These are phyloP conservation scores for Hecatera dysodea DNA, from an alignment of 2,888 invertebrate genomes.

Conservation along the genomic window DNA sequence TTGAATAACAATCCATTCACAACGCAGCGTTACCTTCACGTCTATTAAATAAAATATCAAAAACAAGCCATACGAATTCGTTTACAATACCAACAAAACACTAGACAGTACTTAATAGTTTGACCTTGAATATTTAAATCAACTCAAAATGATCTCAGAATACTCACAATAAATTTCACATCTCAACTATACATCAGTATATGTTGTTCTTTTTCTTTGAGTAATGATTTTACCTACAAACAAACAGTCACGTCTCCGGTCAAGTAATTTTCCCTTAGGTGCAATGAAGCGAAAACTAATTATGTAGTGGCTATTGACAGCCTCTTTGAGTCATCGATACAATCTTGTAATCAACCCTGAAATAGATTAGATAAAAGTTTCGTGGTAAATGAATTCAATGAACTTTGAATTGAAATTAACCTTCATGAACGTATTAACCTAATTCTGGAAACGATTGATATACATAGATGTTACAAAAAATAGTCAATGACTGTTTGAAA, in stretches of 20 bases:
- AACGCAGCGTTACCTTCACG: conserved; percentile 13
- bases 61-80: conserved; percentile 16
- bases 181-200: conserved; percentile 19
- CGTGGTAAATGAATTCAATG: conserved; percentile 46
- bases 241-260: conserved; percentile 23
- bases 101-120: conserved; percentile 30
- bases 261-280: conserved; percentile 49
- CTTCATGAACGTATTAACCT: conserved; percentile 30
- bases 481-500: conserved; percentile 17
- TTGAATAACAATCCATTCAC: conserved; percentile 20
- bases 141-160: conserved; percentile 47
- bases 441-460: conserved; percentile 20
- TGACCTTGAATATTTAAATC: conserved; percentile 58
- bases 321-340: conserved; percentile 52
- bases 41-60: conserved; percentile 30
- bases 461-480: conserved; percentile 36
- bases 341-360: conserved; percentile 56
- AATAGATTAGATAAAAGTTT: conserved; percentile 53
- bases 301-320: conserved; percentile 45
- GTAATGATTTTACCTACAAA: conserved; percentile 10
- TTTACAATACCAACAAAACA: conserved; percentile 28
- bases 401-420: conserved; percentile 46
- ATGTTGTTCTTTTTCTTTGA: conserved; percentile 23
- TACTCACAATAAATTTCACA: conserved; percentile 45
- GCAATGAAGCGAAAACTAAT: conserved; percentile 61